Conservation (phyloP, 2,797 vertebrate species). For the Holocentrus rufus region DNA sequence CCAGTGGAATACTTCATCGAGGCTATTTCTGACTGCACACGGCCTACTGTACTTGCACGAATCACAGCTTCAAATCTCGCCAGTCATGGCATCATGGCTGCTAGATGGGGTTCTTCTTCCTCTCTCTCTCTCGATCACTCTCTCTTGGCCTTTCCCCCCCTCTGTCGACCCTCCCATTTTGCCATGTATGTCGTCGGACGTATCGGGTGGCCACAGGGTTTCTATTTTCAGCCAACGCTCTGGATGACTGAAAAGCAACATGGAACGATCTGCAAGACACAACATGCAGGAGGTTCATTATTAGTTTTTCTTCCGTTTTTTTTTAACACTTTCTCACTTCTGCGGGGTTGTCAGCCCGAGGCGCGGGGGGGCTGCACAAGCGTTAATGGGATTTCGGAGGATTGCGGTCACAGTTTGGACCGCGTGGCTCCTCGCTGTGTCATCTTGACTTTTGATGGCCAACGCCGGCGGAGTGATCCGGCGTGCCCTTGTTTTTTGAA, state of each 20-base stretch:
- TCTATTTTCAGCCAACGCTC: conserved; percentile 91
- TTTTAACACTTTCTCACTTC: conserved; percentile 23
- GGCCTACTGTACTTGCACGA: conserved; percentile 19
- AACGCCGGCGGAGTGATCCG: conserved; percentile 49
- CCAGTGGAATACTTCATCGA: conserved; percentile 18
- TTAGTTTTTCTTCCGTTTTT: conserved; percentile 60
- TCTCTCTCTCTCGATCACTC: conserved; percentile 30
- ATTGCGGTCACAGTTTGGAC: conserved; percentile 40
- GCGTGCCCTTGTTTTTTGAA: conserved; percentile 76
- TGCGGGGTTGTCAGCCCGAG: conserved; percentile 19
- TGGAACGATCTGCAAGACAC: conserved; percentile 82
- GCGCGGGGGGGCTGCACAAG: conserved; percentile 3
- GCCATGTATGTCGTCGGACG: conserved; percentile 86
- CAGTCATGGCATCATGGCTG: conserved; percentile 80
- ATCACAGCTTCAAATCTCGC: conserved; percentile 66
- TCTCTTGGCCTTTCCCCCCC: conserved; percentile 35
- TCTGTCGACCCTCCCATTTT: conserved; percentile 81
- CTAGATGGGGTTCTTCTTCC: conserved; percentile 55
- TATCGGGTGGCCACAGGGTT: conserved; percentile 87
- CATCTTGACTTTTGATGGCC: conserved; percentile 50
- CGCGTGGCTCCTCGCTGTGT: conserved; percentile 35
- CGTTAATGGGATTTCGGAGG: conserved; percentile 44
- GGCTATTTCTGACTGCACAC: conserved; percentile 7
- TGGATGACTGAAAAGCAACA: conserved; percentile 90
- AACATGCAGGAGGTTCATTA: conserved; percentile 84